Percentiles rank a stretch among this genome's conserved stretches.
Evolutionary conservation across 2,113 vertebrate species (phyloP).

Genomic region (Amphilophus citrinellus): DNA sequence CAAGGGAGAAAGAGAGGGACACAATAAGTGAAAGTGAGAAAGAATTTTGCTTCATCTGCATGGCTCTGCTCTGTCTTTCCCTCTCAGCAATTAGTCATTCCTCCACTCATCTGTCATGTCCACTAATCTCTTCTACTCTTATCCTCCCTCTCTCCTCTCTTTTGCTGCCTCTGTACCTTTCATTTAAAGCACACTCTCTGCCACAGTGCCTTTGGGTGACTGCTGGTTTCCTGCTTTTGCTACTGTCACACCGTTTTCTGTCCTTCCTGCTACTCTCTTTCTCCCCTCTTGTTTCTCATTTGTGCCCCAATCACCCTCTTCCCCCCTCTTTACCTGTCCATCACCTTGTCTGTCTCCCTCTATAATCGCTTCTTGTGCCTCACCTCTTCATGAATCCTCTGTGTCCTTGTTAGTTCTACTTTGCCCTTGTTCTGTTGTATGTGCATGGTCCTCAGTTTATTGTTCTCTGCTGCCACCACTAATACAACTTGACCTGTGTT

Average conservation of each 20-base stretch:
- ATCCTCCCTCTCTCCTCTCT: conserved; percentile 15
- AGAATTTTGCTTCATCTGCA: conserved; percentile 58
- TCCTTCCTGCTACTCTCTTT: neutral
- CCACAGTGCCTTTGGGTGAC: neutral
- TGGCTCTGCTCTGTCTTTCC: conserved; percentile 35
- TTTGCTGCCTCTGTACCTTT: conserved; percentile 56
- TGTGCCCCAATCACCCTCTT: neutral
- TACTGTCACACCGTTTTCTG: neutral
- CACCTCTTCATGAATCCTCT: conserved; percentile 14
- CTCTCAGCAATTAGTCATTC: conserved; percentile 54
- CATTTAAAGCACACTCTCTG: conserved; percentile 36
- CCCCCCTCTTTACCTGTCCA: conserved; percentile 14
- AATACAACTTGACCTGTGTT: conserved; percentile 58
- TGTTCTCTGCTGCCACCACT: conserved; percentile 31
- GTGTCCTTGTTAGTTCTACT: conserved; percentile 30
- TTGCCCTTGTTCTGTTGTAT: conserved; percentile 48
- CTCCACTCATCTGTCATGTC: conserved; percentile 43
- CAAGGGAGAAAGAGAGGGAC: neutral
- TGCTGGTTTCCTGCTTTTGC: neutral
- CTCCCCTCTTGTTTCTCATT: neutral
- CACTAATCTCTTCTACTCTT: conserved; percentile 37
- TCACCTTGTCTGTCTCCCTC: neutral
- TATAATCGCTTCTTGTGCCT: neutral
- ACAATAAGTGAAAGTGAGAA: conserved; percentile 5
- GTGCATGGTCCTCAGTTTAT: conserved; percentile 40